Conservation (phyloP, 2,797 vertebrate species). For the Crocodylus rhombifer region DNA sequence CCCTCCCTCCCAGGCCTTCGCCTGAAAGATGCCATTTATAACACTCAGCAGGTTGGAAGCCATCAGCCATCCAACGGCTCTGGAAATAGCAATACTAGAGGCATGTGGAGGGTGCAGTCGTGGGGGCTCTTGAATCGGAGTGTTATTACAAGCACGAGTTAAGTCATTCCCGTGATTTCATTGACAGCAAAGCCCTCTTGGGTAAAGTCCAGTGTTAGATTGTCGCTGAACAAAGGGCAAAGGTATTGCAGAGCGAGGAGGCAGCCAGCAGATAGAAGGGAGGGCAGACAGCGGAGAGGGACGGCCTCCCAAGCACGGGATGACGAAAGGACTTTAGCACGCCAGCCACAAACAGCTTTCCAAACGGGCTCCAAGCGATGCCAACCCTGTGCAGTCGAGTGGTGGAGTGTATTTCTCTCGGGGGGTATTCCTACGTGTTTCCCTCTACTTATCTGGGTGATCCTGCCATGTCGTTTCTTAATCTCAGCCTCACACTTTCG, state of each 20-base stretch:
- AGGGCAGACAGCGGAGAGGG: fast-evolving
- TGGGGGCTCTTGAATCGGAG: not conserved
- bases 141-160: not conserved
- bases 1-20: not conserved
- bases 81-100: not conserved
- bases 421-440: not conserved
- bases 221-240: slow-evolving; percentile 26
- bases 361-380: not conserved
- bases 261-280: not conserved
- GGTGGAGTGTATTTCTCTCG: not conserved
- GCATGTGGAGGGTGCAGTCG: fast-evolving
- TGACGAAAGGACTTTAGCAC: not conserved
- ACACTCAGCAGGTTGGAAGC: fast-evolving
- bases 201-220: slow-evolving; percentile 34
- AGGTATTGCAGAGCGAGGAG: not conserved
- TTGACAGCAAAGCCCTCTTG: not conserved
- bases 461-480: not conserved
- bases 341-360: not conserved
- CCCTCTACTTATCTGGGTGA: not conserved
- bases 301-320: not conserved
- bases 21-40: fast-evolving
- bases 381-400: not conserved
- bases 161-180: not conserved
- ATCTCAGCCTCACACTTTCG: not conserved
- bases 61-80: fast-evolving